Base-by-base conservation (phyloP, 2,113 vertebrate genomes). In the Trogon surrucura region DNA sequence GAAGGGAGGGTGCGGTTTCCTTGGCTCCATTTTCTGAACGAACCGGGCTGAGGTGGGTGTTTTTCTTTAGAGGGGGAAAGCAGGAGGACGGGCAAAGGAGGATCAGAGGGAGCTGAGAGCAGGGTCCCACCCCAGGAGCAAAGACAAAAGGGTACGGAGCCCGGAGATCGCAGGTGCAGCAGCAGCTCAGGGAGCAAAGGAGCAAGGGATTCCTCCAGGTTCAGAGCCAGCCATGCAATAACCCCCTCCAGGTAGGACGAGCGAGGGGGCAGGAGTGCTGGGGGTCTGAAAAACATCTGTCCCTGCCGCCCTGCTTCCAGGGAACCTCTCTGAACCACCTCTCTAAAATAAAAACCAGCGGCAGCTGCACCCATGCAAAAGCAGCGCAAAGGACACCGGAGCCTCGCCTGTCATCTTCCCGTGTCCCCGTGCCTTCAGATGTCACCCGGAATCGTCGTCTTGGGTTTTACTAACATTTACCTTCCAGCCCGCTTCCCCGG, bases 1-100 rank as follows among this genome's bases (percentile, higher is more conserved):
- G 26, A 75, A 65, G 79, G 97, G 96, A 97, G 96, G 96, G 93
- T 41, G 47, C 22, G 71, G 93, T 82, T 97, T 96, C 96, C 85
- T 82, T 97, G 97, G 97, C 97, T 98, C 97, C 97, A 79, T 98
- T 98, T 98, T 97, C 97, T 50, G 97, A 97, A 97, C 95, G 65
- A 5, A 38, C 70, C 48, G 67, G 54, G 60, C 34, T 38, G 3
- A 54, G 66, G 20, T 25, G 67, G 60, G 69, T 16, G 66, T 30
- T 56, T 71, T 38, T 64, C 70, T 57, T 61, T 4, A 4, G 13
- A 3, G 16, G 16, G 48, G 8, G 12, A 48, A 75, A 73, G 85
- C 53, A 48, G 81, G 60, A 36, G 3, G 36, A 65, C 0, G 15
- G 15, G 7, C 4, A 30, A 26, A 50, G 62, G 48, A 65, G 62